These are phyloP conservation scores for Sarcophaga bullata DNA, from an alignment of 1,140 invertebrate species.

Conservation along the genomic window DNA sequence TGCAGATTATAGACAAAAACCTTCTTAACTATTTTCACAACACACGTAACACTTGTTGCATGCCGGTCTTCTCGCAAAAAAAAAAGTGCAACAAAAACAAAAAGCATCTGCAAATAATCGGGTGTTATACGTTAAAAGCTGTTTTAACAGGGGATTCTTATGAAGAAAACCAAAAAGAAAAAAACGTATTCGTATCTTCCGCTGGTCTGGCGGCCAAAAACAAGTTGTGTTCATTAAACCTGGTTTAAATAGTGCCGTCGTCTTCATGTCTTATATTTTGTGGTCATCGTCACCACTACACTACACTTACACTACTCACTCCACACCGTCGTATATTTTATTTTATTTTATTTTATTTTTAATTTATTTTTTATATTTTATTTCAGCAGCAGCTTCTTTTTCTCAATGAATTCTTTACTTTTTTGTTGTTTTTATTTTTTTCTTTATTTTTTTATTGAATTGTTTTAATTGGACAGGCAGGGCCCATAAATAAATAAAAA, in stretches of 20 bases:
- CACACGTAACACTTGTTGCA: slow-evolving; percentile 9
- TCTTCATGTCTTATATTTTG: background rate
- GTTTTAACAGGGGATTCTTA: background rate
- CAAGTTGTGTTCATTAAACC: background rate
- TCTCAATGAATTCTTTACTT: slow-evolving; percentile 11
- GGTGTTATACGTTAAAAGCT: slow-evolving; percentile 11
- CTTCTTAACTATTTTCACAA: no score
- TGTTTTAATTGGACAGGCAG: background rate
- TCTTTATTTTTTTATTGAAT: background rate
- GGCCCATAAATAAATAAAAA: no score
- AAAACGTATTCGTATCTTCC: no score
- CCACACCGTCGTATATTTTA: background rate
- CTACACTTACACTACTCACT: no score
- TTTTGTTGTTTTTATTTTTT: background rate
- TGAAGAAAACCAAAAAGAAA: no score
- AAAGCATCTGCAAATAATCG: background rate
- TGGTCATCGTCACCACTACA: slow-evolving; percentile 21
- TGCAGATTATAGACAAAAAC: no score
- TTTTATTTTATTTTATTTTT: background rate
- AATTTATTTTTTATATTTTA: background rate
- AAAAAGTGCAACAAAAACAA: background rate
- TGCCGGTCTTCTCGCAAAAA: background rate
- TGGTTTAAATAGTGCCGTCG: background rate
- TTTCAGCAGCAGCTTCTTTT: background rate
- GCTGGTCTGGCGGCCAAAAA: background rate